Conservation (phyloP, 2,797 vertebrate genomes). For the Eulemur mongoz region DNA sequence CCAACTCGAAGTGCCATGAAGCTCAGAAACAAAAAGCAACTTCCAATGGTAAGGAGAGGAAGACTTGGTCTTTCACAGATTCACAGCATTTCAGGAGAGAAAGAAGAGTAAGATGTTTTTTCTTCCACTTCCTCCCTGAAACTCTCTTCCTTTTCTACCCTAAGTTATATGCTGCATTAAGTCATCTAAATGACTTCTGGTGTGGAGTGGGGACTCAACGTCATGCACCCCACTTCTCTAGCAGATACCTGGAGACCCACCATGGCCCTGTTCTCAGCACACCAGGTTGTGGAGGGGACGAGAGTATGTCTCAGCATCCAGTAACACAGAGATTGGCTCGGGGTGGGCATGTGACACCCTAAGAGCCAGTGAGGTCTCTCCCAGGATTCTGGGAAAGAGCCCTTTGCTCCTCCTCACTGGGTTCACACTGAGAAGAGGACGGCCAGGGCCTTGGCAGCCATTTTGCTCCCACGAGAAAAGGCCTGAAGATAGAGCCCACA, state of each 20-base stretch:
- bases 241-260: rapidly evolving
- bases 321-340: no score
- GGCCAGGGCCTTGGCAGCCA: not conserved
- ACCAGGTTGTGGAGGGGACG: rapidly evolving
- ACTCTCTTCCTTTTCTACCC: not conserved
- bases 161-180: not conserved
- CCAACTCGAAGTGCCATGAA: not conserved
- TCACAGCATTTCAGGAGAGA: not conserved
- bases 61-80: not conserved
- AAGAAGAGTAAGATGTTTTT: not conserved
- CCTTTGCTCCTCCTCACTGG: not conserved
- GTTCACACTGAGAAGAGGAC: not conserved
- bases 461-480: not conserved
- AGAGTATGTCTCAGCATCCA: rapidly evolving
- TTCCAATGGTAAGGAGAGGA: not conserved
- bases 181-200: not conserved
- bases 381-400: not conserved
- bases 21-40: not conserved
- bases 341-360: not conserved
- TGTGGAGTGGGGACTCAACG: rapidly evolving
- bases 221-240: not conserved
- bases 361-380: not conserved
- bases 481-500: not conserved
- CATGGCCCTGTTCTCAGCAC: rapidly evolving
- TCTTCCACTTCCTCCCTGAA: not conserved